Evolutionary conservation across 2,888 invertebrate species (phyloP).

Genomic region (Sialis lutaria): DNA sequence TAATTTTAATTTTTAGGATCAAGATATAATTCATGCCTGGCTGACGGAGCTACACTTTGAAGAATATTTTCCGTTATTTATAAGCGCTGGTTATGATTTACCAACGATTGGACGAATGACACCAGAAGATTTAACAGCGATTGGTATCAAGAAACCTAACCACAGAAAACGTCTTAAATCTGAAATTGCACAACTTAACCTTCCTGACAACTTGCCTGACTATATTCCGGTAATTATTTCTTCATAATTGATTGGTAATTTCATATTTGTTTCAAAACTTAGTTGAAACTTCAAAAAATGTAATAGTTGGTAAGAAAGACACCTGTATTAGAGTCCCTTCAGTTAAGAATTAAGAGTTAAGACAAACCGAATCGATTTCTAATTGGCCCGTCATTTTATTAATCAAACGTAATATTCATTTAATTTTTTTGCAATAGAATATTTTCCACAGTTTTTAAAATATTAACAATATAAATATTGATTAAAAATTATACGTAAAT

Average conservation of each 20-base stretch:
- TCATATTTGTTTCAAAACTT: neutral
- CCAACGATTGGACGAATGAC: constrained; percentile 98
- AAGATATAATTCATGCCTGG: constrained; percentile 90
- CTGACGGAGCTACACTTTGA: constrained; percentile 85
- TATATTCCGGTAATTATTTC: constrained; percentile 61
- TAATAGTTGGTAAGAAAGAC: neutral
- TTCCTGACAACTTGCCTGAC: constrained; percentile 89
- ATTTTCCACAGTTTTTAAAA: too few species aligned
- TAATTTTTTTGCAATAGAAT: too few species aligned
- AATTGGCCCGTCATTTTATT: too few species aligned
- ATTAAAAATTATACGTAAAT: too few species aligned
- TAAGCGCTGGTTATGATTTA: constrained; percentile 92
- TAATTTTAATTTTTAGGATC: constrained; percentile 43
- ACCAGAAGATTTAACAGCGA: constrained; percentile 81
- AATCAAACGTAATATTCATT: too few species aligned
- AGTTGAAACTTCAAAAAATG: neutral
- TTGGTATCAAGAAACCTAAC: constrained; percentile 90
- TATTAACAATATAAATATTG: too few species aligned
- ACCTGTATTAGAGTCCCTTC: neutral
- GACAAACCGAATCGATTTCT: too few species aligned
- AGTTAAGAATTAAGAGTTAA: neutral
- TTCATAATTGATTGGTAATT: constrained; percentile 2
- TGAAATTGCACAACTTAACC: constrained; percentile 85
- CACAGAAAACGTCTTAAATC: constrained; percentile 92
- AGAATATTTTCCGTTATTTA: constrained; percentile 85